Base-by-base conservation (phyloP, 2,888 invertebrate species). In the Saturnia japonica region DNA sequence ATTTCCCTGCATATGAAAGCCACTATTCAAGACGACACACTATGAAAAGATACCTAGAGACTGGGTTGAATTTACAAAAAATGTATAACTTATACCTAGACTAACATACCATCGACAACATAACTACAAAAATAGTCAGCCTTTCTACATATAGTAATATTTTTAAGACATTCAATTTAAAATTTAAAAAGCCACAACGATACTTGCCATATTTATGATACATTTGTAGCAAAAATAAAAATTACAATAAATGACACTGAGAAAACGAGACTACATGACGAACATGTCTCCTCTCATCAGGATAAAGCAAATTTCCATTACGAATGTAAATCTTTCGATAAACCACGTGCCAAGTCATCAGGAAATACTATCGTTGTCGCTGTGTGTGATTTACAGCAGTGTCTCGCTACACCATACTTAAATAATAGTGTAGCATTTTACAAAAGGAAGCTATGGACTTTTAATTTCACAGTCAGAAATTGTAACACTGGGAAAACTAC, bases 271-370 rank as follows among this genome's bases (percentile, higher is more conserved):
- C 62, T 70, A 70, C 64, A 70, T 70, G 66, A 70, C 70, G 66
- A 70, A 70, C 70, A 70, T 70, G 70, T 66, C 64, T 70, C 66
- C 64, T 70, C 66, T 70, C 66, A 70, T 70, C 70, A 70, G 66
- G 47, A 70, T 70, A 70, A 70, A 70, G 70, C 70, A 70, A 70
- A 70, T 70, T 70, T 64, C 70, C 70, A 70, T 70, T 70, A 70
- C 66, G 70, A 66, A 70, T 70, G 70, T 70, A 70, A 70, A 66
- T 70, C 64, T 66, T 70, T 70, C 51, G 70, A 66, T 70, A 66
- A 70, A 51, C 70, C 66, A 70, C 70, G 66, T 70, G 70, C 70
- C 70, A 70, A 70, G 66, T 70, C 66, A 70, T 70, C 66, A 66
- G 70, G 64, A 54, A 64, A 70, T 70, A 51, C 43, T 43, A 43